Evolutionary conservation across 2,888 invertebrate species (phyloP).

Genomic region (Agrochola circellaris): DNA sequence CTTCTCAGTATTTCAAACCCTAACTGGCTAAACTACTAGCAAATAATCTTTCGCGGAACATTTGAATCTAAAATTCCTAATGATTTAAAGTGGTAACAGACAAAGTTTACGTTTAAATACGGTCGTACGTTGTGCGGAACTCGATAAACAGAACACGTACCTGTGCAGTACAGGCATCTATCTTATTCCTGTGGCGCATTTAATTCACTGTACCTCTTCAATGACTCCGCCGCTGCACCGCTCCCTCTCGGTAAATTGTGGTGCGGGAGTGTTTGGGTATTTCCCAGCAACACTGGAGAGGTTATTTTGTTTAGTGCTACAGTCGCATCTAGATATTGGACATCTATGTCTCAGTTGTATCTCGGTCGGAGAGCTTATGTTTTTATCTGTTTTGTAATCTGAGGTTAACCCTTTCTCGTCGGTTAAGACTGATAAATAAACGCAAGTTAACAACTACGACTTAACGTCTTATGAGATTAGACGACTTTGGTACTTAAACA

Average conservation of each 20-base stretch:
- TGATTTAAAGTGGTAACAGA: slow-evolving; percentile 48
- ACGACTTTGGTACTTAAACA: slow-evolving; percentile 7
- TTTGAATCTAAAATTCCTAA: slow-evolving; percentile 37
- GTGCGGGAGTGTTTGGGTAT: slow-evolving; percentile 55
- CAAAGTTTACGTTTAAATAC: slow-evolving; percentile 51
- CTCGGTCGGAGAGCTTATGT: slow-evolving; percentile 34
- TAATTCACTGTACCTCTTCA: slow-evolving; percentile 66
- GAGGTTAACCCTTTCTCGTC: slow-evolving; percentile 27
- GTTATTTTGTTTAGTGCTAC: slow-evolving; percentile 57
- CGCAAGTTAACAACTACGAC: slow-evolving; percentile 18
- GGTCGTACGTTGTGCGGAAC: slow-evolving; percentile 31
- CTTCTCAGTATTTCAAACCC: neutral
- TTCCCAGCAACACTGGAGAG: slow-evolving; percentile 42
- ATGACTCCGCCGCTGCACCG: slow-evolving; percentile 48
- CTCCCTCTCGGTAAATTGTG: slow-evolving; percentile 62
- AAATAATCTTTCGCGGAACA: slow-evolving; percentile 19
- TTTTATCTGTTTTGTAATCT: slow-evolving; percentile 46
- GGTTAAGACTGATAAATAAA: slow-evolving; percentile 28
- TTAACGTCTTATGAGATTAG: slow-evolving; percentile 10
- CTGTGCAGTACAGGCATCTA: slow-evolving; percentile 51
- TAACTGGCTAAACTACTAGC: neutral
- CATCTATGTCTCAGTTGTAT: slow-evolving; percentile 39
- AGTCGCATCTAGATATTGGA: slow-evolving; percentile 52
- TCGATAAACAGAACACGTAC: slow-evolving; percentile 62
- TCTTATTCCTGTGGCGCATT: slow-evolving; percentile 65